Evolutionary conservation across 2,113 vertebrate genomes (phyloP), one percentile per base, ranked within the genome.

Genomic region (Australoheros scitulus): DNA sequence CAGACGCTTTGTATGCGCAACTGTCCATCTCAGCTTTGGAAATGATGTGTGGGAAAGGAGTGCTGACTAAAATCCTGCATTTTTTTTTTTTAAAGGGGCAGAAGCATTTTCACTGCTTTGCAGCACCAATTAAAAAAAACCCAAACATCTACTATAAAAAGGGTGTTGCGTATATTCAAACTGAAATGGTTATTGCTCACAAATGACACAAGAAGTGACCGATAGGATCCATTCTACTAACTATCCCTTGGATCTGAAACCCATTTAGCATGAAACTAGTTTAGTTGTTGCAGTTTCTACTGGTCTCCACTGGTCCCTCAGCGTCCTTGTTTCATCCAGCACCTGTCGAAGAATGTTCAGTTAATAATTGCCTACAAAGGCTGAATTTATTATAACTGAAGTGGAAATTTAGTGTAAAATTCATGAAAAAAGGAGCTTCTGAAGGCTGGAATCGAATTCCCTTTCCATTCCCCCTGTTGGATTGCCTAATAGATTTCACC

Each of bases 401-500:
- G 52, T 81, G 32, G 18, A 11, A 61, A 38, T 70, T 78, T 1
- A 0, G 4, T 0, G 8, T 63, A 20, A 74, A 60, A 29, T 47
- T 59, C 2, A 18, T 74, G 20, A 77, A 61, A n/a, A n/a, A 3
- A 47, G 7, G 26, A 22, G 11, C 38, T 63, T 72, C 4, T 76
- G n/a, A 70, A 43, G 14, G 11, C 34, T 77, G 26, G 8, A 64
- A 52, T 29, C 3, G 0, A 41, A n/a, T n/a, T 59, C 11, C 32
- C 7, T 18, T 59, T 76, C 24, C 57, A 6, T 59, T 57, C 15
- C 74, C 74, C 47, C 2, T 7, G 0, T 22, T n/a, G 81, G 58
- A 58, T 32, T 20, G n/a, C 11, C 76, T 93, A 77, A 91, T 90
- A 92, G 88, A 89, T 85, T 90, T 22, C 52, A 14, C 24, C 55